These are phyloP conservation scores for Drosophila triauraria DNA, from an alignment of 1,140 invertebrate species.

Conservation along the genomic window DNA sequence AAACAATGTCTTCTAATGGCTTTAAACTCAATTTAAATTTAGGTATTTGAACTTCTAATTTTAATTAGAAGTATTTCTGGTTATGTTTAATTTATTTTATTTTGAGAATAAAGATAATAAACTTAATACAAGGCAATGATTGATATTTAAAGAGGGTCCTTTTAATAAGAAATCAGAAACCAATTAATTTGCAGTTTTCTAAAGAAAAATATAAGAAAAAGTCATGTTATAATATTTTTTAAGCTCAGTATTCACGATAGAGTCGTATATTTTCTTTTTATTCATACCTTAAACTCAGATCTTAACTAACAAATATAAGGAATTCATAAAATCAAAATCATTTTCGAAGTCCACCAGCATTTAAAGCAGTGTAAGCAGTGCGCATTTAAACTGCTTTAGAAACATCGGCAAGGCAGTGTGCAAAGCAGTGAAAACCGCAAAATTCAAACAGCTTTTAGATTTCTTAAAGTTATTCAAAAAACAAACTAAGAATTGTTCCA, in stretches of 20 bases:
- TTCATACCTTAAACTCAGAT: too few species aligned
- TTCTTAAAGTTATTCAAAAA: background rate
- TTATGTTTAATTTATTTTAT: background rate
- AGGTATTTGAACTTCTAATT: background rate
- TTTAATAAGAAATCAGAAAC: background rate
- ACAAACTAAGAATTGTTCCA: background rate
- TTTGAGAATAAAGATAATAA: background rate
- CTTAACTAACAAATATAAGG: too few species aligned
- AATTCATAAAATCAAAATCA: background rate
- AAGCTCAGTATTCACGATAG: too few species aligned
- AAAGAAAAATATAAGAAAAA: too few species aligned
- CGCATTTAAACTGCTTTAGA: background rate
- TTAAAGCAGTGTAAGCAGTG: conserved; percentile 12
- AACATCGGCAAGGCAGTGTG: conserved; percentile 1
- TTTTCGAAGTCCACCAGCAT: background rate
- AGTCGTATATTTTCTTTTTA: background rate
- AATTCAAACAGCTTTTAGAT: conserved; percentile 4
- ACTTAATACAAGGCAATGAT: background rate
- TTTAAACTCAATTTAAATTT: background rate
- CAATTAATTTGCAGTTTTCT: too few species aligned
- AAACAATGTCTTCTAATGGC: background rate
- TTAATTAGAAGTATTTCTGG: background rate
- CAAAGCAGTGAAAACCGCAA: conserved; percentile 12
- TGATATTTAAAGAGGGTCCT: accelerated
- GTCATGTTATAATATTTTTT: background rate